Evolutionary conservation across 2,113 vertebrate species (phyloP).

Genomic region (Atrichornis clamosus): DNA sequence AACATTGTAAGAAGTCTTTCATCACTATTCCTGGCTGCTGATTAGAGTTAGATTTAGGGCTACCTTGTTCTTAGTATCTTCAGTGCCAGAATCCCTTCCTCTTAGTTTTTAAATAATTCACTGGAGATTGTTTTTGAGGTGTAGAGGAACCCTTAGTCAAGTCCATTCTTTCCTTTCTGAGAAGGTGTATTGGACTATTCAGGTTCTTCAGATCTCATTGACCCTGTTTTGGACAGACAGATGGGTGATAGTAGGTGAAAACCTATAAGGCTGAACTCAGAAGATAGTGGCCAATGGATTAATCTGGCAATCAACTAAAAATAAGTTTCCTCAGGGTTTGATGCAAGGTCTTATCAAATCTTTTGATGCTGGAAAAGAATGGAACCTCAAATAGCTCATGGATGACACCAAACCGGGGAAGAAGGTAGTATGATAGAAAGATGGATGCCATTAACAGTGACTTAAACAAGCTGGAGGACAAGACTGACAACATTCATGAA

Average conservation of each 20-base stretch:
- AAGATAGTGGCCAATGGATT: not conserved
- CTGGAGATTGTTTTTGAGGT: not conserved
- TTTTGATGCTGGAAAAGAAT: not conserved
- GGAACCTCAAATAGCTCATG: not conserved
- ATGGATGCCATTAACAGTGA: not conserved
- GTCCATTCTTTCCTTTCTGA: not conserved
- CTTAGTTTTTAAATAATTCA: not conserved
- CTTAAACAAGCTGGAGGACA: not conserved
- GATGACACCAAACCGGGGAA: not conserved
- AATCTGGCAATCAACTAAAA: not conserved
- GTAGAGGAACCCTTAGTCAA: not conserved
- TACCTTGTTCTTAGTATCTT: not conserved
- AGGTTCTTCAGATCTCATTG: not conserved
- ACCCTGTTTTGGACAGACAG: not conserved
- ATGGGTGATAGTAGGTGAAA: not conserved
- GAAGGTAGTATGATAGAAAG: not conserved
- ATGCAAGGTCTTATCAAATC: not conserved
- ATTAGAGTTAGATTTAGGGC: conserved; percentile 1
- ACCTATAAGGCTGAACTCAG: not conserved
- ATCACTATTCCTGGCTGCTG: conserved; percentile 36
- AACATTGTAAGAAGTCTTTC: conserved; percentile 39
- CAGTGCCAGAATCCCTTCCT: not conserved
- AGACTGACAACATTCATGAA: not conserved
- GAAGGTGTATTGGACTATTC: not conserved
- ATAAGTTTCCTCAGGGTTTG: not conserved